These are phyloP conservation scores for Nannospalax galili DNA, from an alignment of 2,113 vertebrate species.

Conservation along the genomic window DNA sequence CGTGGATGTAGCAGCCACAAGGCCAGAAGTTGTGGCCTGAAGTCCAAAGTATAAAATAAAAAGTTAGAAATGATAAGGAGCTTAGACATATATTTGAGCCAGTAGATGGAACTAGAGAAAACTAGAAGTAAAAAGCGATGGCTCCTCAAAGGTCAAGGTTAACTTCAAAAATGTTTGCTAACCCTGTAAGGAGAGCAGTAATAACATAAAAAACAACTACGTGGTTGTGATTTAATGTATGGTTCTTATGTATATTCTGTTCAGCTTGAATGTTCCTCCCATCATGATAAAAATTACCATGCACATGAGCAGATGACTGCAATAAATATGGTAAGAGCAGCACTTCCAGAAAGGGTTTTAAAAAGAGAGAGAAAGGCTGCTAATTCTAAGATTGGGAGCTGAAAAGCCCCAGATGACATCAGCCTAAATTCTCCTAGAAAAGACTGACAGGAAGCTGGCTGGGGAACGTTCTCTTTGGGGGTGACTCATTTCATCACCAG, in stretches of 20 bases:
- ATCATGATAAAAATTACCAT: constrained; percentile 62
- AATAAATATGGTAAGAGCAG: constrained; percentile 70
- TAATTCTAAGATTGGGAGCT: constrained; percentile 74
- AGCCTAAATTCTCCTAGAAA: constrained; percentile 74
- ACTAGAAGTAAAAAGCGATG: background rate
- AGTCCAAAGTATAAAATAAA: background rate
- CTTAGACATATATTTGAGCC: background rate
- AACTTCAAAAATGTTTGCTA: background rate
- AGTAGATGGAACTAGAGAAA: background rate
- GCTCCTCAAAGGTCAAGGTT: background rate
- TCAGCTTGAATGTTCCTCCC: constrained; percentile 60
- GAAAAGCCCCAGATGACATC: constrained; percentile 75
- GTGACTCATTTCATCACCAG: background rate
- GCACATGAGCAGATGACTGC: constrained; percentile 68
- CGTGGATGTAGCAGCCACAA: background rate
- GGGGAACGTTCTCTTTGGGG: constrained; percentile 1
- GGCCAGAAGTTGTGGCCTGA: background rate
- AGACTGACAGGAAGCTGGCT: constrained; percentile 58
- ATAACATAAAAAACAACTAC: background rate
- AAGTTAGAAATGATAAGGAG: constrained; percentile 11
- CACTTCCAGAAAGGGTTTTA: constrained; percentile 57
- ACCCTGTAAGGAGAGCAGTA: background rate
- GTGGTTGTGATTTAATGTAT: background rate
- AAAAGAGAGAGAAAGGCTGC: constrained; percentile 31
- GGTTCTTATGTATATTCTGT: constrained; percentile 48